Evolutionary conservation across 2,797 vertebrate species (phyloP).

Genomic region (Myotis daubentonii): DNA sequence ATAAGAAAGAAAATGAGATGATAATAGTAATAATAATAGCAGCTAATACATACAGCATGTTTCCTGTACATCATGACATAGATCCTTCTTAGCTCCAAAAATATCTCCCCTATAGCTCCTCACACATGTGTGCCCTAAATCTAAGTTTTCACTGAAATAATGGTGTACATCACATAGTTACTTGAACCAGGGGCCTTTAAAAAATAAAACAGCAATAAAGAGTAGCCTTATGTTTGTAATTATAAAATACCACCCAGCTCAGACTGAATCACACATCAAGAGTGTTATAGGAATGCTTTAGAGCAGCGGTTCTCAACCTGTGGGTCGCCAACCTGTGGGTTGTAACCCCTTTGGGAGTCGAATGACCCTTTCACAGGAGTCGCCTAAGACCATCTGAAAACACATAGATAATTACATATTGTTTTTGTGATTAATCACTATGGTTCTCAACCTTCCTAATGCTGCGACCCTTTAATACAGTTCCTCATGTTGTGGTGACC

Average conservation of each 20-base stretch:
- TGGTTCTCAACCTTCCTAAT: too few relatives aligned
- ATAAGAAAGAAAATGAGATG: background rate
- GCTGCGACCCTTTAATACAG: too few relatives aligned
- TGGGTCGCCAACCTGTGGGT: too few relatives aligned
- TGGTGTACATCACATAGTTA: background rate
- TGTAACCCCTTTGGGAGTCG: too few relatives aligned
- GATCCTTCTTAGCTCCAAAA: background rate
- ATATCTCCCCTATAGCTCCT: background rate
- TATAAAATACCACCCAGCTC: background rate
- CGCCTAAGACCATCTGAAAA: too few relatives aligned
- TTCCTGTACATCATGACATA: background rate
- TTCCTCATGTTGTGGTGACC: too few relatives aligned
- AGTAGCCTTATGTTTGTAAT: background rate
- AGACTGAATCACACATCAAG: background rate
- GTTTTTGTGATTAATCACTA: too few relatives aligned
- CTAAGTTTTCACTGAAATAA: background rate
- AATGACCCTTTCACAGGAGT: too few relatives aligned
- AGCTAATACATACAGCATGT: background rate
- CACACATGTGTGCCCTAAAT: background rate
- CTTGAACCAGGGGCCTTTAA: background rate
- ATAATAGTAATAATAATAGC: background rate
- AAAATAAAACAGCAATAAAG: background rate
- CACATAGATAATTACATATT: too few relatives aligned
- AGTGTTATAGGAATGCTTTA: too few relatives aligned
- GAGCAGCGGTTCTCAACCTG: too few relatives aligned